phyloP scores from a whole-genome alignment of 1,140 invertebrate species.

The Scaptomyza graminum region DNA sequence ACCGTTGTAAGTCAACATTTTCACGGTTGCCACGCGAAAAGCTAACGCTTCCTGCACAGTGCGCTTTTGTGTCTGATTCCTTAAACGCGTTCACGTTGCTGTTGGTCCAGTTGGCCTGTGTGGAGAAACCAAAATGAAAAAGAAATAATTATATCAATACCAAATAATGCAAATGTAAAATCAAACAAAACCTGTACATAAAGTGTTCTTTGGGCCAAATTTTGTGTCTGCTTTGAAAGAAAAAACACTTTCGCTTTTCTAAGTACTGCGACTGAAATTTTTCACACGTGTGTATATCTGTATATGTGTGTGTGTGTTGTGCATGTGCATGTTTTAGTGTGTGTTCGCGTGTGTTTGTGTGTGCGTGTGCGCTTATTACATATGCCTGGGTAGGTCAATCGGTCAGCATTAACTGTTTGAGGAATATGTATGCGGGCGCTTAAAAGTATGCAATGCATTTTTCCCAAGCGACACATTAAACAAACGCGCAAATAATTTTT shows the following conservation, averaged over 20 bases:
- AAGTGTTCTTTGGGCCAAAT: neutral
- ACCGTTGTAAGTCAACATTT: constrained; percentile 50
- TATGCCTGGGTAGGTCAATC: constrained; percentile 79
- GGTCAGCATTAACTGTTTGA: constrained; percentile 55
- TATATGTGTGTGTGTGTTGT: constrained; percentile 37
- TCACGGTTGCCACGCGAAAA: constrained; percentile 62
- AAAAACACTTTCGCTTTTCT: constrained; percentile 63
- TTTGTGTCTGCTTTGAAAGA: constrained; percentile 7
- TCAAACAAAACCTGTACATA: neutral
- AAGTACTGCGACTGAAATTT: constrained; percentile 59
- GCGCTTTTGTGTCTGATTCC: constrained; percentile 78
- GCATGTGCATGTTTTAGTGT: constrained; percentile 20
- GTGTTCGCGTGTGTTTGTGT: constrained; percentile 24
- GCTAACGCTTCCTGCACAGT: constrained; percentile 71
- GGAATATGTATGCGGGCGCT: constrained; percentile 17
- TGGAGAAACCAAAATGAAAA: constrained; percentile 47
- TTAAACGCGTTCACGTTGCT: constrained; percentile 76
- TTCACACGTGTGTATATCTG: constrained; percentile 52
- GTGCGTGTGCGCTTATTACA: constrained; percentile 61
- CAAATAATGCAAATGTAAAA: constrained; percentile 26
- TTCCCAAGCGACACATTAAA: constrained; percentile 60
- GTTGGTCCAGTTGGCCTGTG: constrained; percentile 55
- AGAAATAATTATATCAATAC: constrained; percentile 34
- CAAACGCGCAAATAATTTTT: constrained; percentile 61
- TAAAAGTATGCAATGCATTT: constrained; percentile 48